Evolutionary conservation across 2,797 vertebrate species (phyloP).

Genomic region (Semotilus atromaculatus): DNA sequence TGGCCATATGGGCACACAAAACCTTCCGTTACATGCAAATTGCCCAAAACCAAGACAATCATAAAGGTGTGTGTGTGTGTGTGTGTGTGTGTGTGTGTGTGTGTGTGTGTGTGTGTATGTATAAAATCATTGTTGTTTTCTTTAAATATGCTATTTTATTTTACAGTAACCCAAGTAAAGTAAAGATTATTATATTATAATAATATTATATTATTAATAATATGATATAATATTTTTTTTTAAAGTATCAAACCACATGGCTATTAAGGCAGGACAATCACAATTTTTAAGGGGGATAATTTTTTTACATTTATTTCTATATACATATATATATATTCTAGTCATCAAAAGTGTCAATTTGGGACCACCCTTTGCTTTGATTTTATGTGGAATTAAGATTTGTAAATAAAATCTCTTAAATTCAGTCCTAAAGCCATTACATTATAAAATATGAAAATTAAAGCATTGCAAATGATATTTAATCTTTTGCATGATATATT

Average conservation of each 20-base stretch:
- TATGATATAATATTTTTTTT: background rate
- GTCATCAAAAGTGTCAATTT: background rate
- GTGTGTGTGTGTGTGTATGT: background rate
- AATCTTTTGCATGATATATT: constrained; percentile 30
- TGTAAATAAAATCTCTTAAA: constrained; percentile 10
- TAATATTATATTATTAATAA: background rate
- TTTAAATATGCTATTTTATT: background rate
- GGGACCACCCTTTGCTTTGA: background rate
- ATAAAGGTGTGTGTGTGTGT: background rate
- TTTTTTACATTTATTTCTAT: too few species aligned
- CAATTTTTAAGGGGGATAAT: too few species aligned
- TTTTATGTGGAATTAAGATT: constrained; percentile 5
- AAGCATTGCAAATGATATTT: constrained; percentile 30
- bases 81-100: background rate
- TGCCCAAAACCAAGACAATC: background rate
- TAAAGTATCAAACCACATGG: background rate
- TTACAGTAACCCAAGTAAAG: background rate
- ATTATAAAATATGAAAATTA: constrained; percentile 11
- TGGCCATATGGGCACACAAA: constrained; percentile 7
- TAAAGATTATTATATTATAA: background rate
- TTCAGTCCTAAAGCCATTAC: constrained; percentile 13
- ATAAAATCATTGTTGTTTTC: background rate
- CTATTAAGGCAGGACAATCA: background rate
- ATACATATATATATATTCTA: too few species aligned
- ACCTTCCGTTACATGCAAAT: background rate